Evolutionary conservation across 2,888 invertebrate genomes (phyloP).

Genomic region (Orthonevra nobilis): DNA sequence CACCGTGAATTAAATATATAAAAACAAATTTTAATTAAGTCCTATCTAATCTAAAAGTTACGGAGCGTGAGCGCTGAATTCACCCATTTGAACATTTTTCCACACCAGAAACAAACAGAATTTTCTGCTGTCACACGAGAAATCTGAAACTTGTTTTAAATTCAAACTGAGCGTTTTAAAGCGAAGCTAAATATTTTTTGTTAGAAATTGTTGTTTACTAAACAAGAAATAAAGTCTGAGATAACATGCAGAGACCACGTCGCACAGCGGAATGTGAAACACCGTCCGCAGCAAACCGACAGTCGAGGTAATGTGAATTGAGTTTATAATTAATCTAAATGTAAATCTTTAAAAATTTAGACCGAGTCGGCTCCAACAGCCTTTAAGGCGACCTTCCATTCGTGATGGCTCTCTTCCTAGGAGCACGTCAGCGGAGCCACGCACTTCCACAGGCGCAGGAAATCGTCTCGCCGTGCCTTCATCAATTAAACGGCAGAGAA

Average conservation of each 20-base stretch:
- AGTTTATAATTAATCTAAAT: not conserved
- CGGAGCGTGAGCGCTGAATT: no score
- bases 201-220: no score
- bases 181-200: no score
- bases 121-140: no score
- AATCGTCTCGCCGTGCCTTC: constrained; percentile 24
- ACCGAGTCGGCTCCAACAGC: constrained; percentile 73
- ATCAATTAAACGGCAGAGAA: constrained; percentile 49
- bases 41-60: no score
- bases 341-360: constrained; percentile 48
- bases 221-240: not conserved
- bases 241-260: constrained; percentile 76
- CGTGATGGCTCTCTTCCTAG: constrained; percentile 49
- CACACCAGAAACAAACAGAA: no score
- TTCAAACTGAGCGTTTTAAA: no score
- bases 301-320: constrained; percentile 72
- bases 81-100: no score
- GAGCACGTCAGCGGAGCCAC: constrained; percentile 40
- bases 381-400: constrained; percentile 70
- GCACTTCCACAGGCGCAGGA: not conserved
- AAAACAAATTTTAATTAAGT: no score
- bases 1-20: no score
- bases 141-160: no score
- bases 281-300: constrained; percentile 69
- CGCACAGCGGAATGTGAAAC: constrained; percentile 76